Conservation (phyloP, 2,888 invertebrate species). For the Tachina grossa region DNA sequence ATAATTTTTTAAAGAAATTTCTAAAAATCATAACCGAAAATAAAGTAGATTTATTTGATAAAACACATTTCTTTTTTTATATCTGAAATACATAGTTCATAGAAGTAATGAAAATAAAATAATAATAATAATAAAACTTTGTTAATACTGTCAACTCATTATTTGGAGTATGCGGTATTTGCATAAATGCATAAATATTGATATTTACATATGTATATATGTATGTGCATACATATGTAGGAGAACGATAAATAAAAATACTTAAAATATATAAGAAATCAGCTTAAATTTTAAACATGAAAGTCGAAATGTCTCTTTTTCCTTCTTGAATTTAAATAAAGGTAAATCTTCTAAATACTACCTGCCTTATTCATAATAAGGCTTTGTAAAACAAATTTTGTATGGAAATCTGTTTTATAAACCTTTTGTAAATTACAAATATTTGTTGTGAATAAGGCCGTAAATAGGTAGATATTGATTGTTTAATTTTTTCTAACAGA, state of each 20-base stretch:
- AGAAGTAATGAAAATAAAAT: conserved; percentile 48
- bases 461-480: too few relatives aligned
- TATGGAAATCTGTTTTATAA: too few relatives aligned
- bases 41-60: conserved; percentile 62
- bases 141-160: conserved; percentile 66
- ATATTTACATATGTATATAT: background rate
- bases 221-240: background rate
- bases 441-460: too few relatives aligned
- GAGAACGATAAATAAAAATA: conserved; percentile 58
- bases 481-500: too few relatives aligned
- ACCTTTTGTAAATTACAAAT: too few relatives aligned
- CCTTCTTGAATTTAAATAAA: background rate
- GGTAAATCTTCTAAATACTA: background rate
- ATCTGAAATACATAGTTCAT: conserved; percentile 45
- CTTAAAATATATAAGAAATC: conserved; percentile 64
- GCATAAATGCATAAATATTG: conserved; percentile 37
- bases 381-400: too few relatives aligned
- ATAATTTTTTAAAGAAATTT: conserved; percentile 50
- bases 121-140: conserved; percentile 16
- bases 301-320: conserved; percentile 9
- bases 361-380: too few relatives aligned
- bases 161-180: conserved; percentile 47
- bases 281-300: conserved; percentile 66
- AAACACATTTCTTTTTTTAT: conserved; percentile 48
- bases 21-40: conserved; percentile 22